phyloP scores from a whole-genome alignment of 2,113 vertebrate genomes.

The Gobiocypris rarus region DNA sequence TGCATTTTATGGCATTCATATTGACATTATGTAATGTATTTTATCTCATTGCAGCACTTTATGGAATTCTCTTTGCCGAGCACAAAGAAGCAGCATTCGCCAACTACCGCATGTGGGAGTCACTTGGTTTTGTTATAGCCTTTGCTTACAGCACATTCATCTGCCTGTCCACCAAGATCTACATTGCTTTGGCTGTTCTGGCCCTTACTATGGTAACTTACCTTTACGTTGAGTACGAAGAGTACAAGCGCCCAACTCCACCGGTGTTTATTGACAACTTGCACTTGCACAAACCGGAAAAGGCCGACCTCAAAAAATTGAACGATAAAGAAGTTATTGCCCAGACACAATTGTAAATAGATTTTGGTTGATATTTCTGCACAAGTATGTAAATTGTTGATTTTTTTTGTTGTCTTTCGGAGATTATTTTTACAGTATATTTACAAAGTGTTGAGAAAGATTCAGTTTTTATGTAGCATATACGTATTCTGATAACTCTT shows the following conservation, averaged over 20 bases:
- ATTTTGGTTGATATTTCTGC: background rate
- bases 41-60: constrained; percentile 80
- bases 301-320: background rate
- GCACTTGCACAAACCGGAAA: fast-evolving
- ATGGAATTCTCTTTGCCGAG: constrained; percentile 83
- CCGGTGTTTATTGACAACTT: background rate
- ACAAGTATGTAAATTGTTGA: background rate
- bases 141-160: constrained; percentile 89
- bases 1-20: too few species aligned
- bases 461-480: background rate
- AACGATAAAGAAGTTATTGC: background rate
- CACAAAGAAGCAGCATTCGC: constrained; percentile 92
- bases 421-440: background rate
- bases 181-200: constrained; percentile 80
- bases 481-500: background rate
- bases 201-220: constrained; percentile 73
- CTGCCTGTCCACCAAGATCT: constrained; percentile 84
- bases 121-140: constrained; percentile 86
- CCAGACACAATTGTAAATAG: constrained; percentile 19
- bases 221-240: constrained; percentile 78
- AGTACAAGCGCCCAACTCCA: constrained; percentile 70
- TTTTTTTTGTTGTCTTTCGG: background rate
- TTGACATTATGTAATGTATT: background rate
- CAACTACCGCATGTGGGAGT: constrained; percentile 95
- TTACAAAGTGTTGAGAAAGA: background rate